phyloP scores from a whole-genome alignment of 2,888 invertebrate genomes.

The Parnassius glacialis region DNA sequence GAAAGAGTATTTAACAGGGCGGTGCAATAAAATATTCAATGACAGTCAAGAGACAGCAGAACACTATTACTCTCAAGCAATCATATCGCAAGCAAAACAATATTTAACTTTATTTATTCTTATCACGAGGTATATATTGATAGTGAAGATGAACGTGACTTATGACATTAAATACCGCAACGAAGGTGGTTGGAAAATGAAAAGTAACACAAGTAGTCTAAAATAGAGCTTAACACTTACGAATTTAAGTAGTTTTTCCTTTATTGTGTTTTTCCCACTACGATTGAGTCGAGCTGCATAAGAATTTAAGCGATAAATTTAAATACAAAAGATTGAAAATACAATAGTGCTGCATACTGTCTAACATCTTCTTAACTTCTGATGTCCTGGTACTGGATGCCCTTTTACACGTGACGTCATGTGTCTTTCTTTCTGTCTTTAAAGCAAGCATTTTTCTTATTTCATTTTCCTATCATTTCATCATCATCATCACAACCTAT shows the following conservation, averaged over 20 bases:
- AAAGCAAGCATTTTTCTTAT: too few species aligned
- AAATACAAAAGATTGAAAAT: constrained; percentile 8
- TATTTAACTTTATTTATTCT: too few species aligned
- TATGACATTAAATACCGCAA: neutral
- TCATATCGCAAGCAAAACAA: too few species aligned
- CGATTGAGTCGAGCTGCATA: neutral
- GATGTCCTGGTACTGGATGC: constrained; percentile 57
- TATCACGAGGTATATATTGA: too few species aligned
- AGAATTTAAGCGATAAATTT: constrained; percentile 2
- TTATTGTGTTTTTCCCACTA: neutral
- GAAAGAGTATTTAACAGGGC: neutral
- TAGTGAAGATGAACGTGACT: too few species aligned
- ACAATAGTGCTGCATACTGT: neutral
- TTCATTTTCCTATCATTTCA: too few species aligned
- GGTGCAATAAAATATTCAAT: neutral
- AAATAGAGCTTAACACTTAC: neutral
- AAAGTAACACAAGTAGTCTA: neutral
- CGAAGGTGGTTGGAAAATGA: neutral
- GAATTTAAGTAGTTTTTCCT: neutral
- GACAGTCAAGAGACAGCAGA: neutral
- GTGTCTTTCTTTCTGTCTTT: too few species aligned
- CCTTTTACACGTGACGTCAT: constrained; percentile 72
- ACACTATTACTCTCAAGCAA: too few species aligned
- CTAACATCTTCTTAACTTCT: constrained; percentile 42
- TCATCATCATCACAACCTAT: too few species aligned